Base-by-base conservation (phyloP, 1,140 invertebrate genomes). In the Ceratina calcarata region DNA sequence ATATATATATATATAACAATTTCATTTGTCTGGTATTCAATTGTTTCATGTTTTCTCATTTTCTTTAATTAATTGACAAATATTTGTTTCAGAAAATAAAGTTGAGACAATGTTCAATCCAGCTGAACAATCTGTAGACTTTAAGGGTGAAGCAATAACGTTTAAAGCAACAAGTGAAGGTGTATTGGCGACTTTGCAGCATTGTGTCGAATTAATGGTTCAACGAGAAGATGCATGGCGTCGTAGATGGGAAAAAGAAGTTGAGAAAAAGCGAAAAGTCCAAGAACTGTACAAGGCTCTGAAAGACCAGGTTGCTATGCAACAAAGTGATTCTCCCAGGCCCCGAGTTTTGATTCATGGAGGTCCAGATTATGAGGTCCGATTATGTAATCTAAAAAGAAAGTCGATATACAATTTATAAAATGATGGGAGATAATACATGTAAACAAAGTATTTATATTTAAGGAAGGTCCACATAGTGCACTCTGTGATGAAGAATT, bases 401-500 rank as follows among this genome's bases (percentile, higher is more conserved):
- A 64, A 10, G n/a, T n/a, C n/a, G n/a, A n/a, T n/a, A n/a, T n/a
- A n/a, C n/a, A n/a, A 57, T n/a, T 58, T 24, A 62, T 61, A n/a
- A 27, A 53, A 66, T 8, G 13, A n/a, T 45, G 3, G n/a, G 51
- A 20, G 1, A 18, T 27, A 49, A 68, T 58, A 20, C 67, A 55
- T 2, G 15, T 55, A n/a, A 61, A 61, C 16, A 20, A 72, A 57
- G 57, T 32, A 51, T 16, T 78, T 80, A 45, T 66, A 86, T 87
- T 64, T 32, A 80, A 97, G 97, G 98, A 99, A 94, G 98, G 98
- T 85, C 98, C 98, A 65, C 98, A 99, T 92, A 99, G 97, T 90
- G 96, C 97, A 69, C 94, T 99, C 62, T 97, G 97, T 71, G 99
- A 99, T 93, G 98, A 99, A 93, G 98, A 99, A 94, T 99, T 99